These are phyloP conservation scores for Amphipyra tragopoginis DNA, from an alignment of 2,888 invertebrate species.

Conservation along the genomic window DNA sequence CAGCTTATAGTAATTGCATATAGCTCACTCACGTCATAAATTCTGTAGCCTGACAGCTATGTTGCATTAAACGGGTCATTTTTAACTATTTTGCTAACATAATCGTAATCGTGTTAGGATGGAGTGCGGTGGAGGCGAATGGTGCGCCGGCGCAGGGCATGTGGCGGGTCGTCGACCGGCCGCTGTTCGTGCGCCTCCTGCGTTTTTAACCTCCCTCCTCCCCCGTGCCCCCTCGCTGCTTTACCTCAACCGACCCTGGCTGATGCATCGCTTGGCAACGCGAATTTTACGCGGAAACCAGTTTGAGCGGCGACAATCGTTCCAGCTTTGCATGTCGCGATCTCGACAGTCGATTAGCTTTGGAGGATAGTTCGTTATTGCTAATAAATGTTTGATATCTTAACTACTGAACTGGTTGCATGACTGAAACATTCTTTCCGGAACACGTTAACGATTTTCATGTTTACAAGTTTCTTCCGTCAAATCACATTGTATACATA, in stretches of 20 bases:
- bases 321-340: conserved; percentile 71
- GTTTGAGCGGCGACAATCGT: conserved; percentile 82
- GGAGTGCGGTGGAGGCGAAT: conserved; percentile 78
- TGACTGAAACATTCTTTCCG: conserved; percentile 20
- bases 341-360: conserved; percentile 65
- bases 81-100: conserved; percentile 72
- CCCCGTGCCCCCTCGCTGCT: conserved; percentile 75
- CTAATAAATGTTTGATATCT: conserved; percentile 33
- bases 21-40: conserved; percentile 3
- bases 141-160: conserved; percentile 86
- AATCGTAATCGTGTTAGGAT: conserved; percentile 82
- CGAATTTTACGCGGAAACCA: conserved; percentile 88
- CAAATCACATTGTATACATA: conserved; percentile 19
- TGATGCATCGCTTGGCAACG: conserved; percentile 88
- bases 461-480: conserved; percentile 6
- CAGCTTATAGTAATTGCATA: conserved; percentile 14
- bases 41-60: conserved; percentile 11
- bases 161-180: conserved; percentile 88
- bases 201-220: conserved; percentile 79
- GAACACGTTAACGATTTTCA: conserved; percentile 15
- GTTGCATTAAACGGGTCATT: conserved; percentile 28
- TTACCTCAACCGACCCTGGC: conserved; percentile 83
- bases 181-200: conserved; percentile 86
- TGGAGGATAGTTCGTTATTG: conserved; percentile 36
- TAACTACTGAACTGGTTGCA: conserved; percentile 21